Evolutionary conservation across 2,797 vertebrate species (phyloP).

Genomic region (Pelodytes ibericus): DNA sequence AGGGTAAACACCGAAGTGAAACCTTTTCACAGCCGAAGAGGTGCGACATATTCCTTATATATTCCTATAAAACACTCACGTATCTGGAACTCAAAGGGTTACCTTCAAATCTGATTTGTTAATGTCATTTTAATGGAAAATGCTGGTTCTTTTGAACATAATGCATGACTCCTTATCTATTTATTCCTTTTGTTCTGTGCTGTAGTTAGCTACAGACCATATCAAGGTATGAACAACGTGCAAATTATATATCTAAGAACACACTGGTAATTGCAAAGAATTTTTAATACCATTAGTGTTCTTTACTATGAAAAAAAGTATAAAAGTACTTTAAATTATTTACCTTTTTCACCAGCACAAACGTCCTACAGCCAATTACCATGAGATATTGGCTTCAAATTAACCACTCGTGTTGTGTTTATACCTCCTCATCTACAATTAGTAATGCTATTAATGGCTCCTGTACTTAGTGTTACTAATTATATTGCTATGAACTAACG

Average conservation of each 20-base stretch:
- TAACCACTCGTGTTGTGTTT: constrained; percentile 77
- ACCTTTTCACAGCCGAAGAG: background rate
- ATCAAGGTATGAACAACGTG: constrained; percentile 18
- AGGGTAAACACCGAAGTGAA: background rate
- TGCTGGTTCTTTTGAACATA: constrained; percentile 8
- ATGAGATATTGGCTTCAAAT: constrained; percentile 79
- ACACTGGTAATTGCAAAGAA: constrained; percentile 20
- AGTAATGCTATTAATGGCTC: constrained; percentile 83
- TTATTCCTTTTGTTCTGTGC: constrained; percentile 12
- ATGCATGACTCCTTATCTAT: background rate
- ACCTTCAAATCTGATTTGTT: background rate
- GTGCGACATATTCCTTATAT: too few relatives aligned
- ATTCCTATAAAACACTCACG: background rate
- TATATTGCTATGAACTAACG: constrained; percentile 82
- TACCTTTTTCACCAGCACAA: constrained; percentile 78
- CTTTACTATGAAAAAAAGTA: constrained; percentile 38
- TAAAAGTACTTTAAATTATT: constrained; percentile 76
- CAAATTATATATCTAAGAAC: constrained; percentile 23
- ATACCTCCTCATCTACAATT: constrained; percentile 82
- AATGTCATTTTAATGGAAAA: constrained; percentile 1
- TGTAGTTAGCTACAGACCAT: background rate
- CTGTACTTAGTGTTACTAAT: constrained; percentile 85
- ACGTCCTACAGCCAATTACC: constrained; percentile 77
- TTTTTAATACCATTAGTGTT: constrained; percentile 32
- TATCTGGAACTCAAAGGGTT: background rate